Evolutionary conservation across 2,113 vertebrate genomes (phyloP).

Genomic region (Sturnira hondurensis): DNA sequence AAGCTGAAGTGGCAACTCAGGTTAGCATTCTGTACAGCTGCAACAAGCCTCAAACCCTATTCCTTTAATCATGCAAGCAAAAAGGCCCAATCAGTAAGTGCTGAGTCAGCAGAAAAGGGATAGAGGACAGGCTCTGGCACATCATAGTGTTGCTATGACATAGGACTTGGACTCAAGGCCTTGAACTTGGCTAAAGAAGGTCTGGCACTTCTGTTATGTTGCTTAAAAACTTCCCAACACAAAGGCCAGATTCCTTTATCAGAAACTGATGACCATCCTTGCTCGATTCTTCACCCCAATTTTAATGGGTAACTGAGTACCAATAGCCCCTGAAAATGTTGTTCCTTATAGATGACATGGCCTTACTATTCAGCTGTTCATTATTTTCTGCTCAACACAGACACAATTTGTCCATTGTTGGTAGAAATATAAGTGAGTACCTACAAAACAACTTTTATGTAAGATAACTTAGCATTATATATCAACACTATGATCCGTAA

Average conservation of each 20-base stretch:
- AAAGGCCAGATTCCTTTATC: background rate
- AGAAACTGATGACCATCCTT: background rate
- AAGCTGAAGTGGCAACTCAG: background rate
- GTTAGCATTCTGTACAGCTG: background rate
- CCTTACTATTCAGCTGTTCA: background rate
- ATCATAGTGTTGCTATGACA: background rate
- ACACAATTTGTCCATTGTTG: background rate
- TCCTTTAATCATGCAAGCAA: background rate
- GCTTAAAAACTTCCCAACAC: background rate
- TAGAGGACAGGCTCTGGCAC: background rate
- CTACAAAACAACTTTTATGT: background rate
- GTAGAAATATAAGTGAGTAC: background rate
- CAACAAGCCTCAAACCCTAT: background rate
- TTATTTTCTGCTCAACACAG: background rate
- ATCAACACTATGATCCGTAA: background rate
- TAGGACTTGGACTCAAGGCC: background rate
- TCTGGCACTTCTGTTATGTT: background rate
- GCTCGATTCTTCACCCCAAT: background rate
- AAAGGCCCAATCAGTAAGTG: background rate
- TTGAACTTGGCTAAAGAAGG: background rate
- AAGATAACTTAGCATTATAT: background rate
- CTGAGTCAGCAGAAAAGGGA: background rate
- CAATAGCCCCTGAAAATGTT: background rate
- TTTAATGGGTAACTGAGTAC: background rate
- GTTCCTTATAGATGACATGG: background rate